phyloP scores from a whole-genome alignment of 2,888 invertebrate genomes.

The Sphinx pinastri region DNA sequence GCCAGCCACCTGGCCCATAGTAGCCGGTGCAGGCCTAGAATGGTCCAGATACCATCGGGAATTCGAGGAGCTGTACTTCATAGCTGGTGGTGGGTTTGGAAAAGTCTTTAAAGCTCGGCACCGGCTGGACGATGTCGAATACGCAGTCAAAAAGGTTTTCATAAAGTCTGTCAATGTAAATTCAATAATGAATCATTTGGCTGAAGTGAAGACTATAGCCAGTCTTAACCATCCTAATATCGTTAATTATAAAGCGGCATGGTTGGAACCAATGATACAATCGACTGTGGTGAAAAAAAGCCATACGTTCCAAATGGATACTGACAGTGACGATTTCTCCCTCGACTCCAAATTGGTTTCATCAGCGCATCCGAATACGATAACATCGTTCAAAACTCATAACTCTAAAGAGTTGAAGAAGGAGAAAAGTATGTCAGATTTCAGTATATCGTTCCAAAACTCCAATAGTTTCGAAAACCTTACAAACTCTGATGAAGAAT shows the following conservation, averaged over 20 bases:
- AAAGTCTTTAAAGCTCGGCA: conserved; percentile 89
- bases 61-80: conserved; percentile 87
- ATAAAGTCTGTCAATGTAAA: conserved; percentile 86
- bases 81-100: conserved; percentile 91
- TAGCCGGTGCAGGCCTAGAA: conserved; percentile 77
- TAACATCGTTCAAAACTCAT: conserved; percentile 77
- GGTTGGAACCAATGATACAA: conserved; percentile 88
- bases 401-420: conserved; percentile 73
- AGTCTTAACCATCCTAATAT: conserved; percentile 91
- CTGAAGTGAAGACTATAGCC: conserved; percentile 92
- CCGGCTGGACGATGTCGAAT: conserved; percentile 89
- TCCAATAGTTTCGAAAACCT: conserved; percentile 62
- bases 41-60: conserved; percentile 88
- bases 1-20: conserved; percentile 80
- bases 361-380: conserved; percentile 67
- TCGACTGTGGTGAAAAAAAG: conserved; percentile 67
- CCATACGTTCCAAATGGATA: conserved; percentile 64
- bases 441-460: conserved; percentile 71
- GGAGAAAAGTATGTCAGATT: conserved; percentile 68
- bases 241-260: conserved; percentile 92
- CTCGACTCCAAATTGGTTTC: conserved; percentile 57
- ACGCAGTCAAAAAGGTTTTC: conserved; percentile 91
- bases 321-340: conserved; percentile 67
- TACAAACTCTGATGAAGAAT: conserved; percentile 55
- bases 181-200: conserved; percentile 86